Conservation (phyloP, 1,140 invertebrate genomes). For the Tenebrio molitor region DNA sequence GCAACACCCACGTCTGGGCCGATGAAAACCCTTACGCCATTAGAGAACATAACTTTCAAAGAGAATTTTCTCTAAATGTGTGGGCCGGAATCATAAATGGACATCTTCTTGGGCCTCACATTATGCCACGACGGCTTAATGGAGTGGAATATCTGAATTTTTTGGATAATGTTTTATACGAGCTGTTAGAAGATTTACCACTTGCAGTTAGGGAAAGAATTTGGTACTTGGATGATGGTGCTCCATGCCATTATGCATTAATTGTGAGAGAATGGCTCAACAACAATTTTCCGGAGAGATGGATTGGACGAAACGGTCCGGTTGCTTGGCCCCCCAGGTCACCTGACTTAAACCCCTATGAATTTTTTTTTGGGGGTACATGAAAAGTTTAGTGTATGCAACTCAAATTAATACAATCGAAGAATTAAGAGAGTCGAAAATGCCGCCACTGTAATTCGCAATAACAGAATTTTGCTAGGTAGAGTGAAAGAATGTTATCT, state of each 20-base stretch:
- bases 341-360: constrained; percentile 60
- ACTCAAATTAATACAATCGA: too few relatives aligned
- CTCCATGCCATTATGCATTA: constrained; percentile 53
- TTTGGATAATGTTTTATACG: constrained; percentile 54
- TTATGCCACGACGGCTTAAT: constrained; percentile 60
- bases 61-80: constrained; percentile 21
- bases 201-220: constrained; percentile 51
- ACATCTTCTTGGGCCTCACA: constrained; percentile 60
- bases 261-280: constrained; percentile 55
- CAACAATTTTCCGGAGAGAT: constrained; percentile 50
- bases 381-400: not conserved
- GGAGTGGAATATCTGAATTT: constrained; percentile 57
- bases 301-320: constrained; percentile 60
- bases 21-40: constrained; percentile 63
- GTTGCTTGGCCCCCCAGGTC: constrained; percentile 59
- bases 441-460: too few relatives aligned
- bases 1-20: constrained; percentile 53
- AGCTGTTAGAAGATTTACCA: constrained; percentile 56
- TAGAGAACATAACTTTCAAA: constrained; percentile 60
- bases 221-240: constrained; percentile 62
- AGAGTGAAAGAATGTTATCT: too few relatives aligned
- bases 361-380: constrained; percentile 59
- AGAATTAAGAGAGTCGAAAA: too few relatives aligned
- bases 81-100: constrained; percentile 60
- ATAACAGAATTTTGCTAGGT: too few relatives aligned